These are phyloP conservation scores for Rhagoletis zephyria DNA, from an alignment of 1,140 invertebrate species.

Conservation along the genomic window DNA sequence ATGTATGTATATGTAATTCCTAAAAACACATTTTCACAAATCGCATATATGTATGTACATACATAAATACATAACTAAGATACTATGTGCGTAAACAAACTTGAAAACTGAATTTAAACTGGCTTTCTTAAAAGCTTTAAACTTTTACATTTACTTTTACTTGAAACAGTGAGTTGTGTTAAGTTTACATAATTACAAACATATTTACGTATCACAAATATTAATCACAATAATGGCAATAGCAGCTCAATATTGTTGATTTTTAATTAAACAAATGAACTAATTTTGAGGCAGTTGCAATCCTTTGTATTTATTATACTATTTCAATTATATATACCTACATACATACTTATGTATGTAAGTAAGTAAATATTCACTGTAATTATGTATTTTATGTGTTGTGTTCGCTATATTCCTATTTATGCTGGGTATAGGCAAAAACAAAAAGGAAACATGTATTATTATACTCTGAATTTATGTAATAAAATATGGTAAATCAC, in stretches of 20 bases:
- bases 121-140: slow-evolving; percentile 9
- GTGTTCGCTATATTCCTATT: slow-evolving; percentile 46
- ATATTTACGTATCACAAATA: neutral
- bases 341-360: neutral
- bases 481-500: neutral
- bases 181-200: neutral
- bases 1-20: neutral
- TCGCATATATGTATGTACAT: neutral
- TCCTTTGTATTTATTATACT: neutral
- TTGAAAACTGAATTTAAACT: neutral
- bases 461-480: neutral
- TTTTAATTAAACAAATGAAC: neutral
- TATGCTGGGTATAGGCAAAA: slow-evolving; percentile 11
- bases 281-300: neutral
- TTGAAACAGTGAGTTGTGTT: slow-evolving; percentile 42
- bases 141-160: neutral
- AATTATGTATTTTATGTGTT: slow-evolving; percentile 25
- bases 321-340: neutral
- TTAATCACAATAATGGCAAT: neutral
- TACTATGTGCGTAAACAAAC: neutral
- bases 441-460: neutral
- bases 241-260: slow-evolving; percentile 28
- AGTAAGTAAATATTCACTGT: neutral
- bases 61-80: neutral
- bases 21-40: slow-evolving; percentile 3